Evolutionary conservation across 2,888 invertebrate genomes (phyloP), one percentile per base, ranked within the genome.

Genomic region (Apotomis capreana): DNA sequence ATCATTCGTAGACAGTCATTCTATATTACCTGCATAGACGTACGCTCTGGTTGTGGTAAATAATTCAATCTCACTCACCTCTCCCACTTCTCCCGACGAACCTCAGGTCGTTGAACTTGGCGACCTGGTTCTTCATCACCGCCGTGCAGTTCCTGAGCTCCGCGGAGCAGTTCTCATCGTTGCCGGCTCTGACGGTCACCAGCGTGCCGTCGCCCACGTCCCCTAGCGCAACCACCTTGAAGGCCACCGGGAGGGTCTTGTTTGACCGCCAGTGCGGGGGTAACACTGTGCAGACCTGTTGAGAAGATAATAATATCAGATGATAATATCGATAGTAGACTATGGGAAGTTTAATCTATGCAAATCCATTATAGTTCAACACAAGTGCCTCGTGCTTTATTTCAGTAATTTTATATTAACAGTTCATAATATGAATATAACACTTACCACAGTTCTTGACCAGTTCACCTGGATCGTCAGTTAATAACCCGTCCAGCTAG

Each of bases 191-290:
- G 68, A 99, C 97, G 15, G 97, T 97, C 77, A 99, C 98, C 88
- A 97, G 94, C 15, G 99, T 99, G 52, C 99, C 99, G 89, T 99
- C 99, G 78, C 96, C 96, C 62, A 99, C 96, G 81, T 98, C 98
- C 10, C 98, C 98, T 67, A 99, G 94, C 0, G 98, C 97, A 69
- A 98, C 96, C 81, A 98, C 98, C 92, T 98, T 98, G 94, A 99
- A 99, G 68, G 98, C 98, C 76, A 97, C 96, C 75, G 99, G 99
- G 68, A 99, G 94, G 10, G 99, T 98, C 93, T 99, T 99, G 93
- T 99, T 99, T 49, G 96, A 98, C 76, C 99, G 94, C 99, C 99
- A 99, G 88, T 99, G 99, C 0, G 96, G 96, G 63, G 99, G 99
- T 78, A 99, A 91, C 49, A 97, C 96, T 75, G 99, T 98, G 87